Conservation (phyloP, 2,113 vertebrate species). For the Psittacara wagleri region DNA sequence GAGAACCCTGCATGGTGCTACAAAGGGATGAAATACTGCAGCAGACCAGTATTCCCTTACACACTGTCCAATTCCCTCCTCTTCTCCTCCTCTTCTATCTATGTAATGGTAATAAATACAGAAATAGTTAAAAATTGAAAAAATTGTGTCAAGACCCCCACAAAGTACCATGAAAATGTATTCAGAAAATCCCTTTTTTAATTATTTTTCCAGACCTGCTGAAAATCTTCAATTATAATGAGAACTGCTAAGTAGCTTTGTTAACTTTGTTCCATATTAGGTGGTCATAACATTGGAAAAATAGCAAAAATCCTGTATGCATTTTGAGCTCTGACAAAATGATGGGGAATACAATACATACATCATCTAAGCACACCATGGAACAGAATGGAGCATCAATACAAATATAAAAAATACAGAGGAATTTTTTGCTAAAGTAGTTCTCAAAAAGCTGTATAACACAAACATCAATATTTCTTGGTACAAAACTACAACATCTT, state of each 20-base stretch:
- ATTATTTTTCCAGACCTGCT: neutral
- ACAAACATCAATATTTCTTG: slow-evolving; percentile 33
- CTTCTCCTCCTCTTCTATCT: neutral
- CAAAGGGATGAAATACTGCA: neutral
- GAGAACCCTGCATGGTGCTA: neutral
- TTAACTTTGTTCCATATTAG: neutral
- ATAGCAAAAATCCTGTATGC: neutral
- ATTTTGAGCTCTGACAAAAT: slow-evolving; percentile 13
- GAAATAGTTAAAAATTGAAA: neutral
- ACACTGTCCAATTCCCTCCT: neutral
- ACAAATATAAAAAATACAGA: slow-evolving; percentile 23
- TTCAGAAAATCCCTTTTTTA: neutral
- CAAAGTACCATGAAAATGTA: neutral
- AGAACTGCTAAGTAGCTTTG: neutral
- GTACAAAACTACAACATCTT: slow-evolving; percentile 44
- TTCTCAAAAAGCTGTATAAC: slow-evolving; percentile 11
- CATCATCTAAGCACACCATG: neutral
- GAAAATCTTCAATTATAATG: neutral
- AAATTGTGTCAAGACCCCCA: neutral
- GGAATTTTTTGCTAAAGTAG: slow-evolving; percentile 14
- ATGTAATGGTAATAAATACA: neutral
- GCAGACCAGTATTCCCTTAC: neutral
- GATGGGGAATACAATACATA: neutral
- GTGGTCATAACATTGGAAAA: neutral
- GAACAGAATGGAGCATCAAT: neutral